phyloP scores from a whole-genome alignment of 2,888 invertebrate species.

The Proisotoma minuta region DNA sequence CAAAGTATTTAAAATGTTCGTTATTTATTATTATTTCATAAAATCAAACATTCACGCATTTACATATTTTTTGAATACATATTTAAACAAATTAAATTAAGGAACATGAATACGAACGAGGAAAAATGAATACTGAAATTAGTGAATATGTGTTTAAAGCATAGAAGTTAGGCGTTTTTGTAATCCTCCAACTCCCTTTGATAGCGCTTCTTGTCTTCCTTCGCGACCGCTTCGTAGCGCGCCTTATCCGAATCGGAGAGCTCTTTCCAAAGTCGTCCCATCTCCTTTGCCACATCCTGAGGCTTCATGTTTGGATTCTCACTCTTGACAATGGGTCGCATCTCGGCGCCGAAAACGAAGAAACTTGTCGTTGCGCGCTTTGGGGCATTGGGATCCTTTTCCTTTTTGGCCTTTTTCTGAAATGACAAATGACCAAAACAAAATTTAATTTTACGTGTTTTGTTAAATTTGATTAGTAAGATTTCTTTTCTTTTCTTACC shows the following conservation, averaged over 20 bases:
- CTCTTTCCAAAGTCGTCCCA: constrained; percentile 8
- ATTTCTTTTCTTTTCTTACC: not conserved
- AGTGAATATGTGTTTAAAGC: too few relatives aligned
- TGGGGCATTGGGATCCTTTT: not conserved
- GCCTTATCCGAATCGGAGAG: constrained; percentile 1
- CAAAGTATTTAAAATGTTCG: too few relatives aligned
- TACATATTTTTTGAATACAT: not conserved
- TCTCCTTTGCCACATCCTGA: not conserved
- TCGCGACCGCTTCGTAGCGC: not conserved
- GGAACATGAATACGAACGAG: not conserved
- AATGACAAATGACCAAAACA: too few relatives aligned
- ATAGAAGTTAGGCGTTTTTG: not conserved
- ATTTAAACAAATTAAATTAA: not conserved
- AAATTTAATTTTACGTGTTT: too few relatives aligned
- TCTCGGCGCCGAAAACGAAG: not conserved
- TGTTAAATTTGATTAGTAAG: too few relatives aligned
- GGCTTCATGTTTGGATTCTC: not conserved
- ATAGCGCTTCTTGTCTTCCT: constrained; percentile 5
- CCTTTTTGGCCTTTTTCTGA: not conserved
- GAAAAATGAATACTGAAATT: too few relatives aligned
- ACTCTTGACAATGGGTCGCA: constrained; percentile 2
- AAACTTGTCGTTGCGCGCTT: not conserved
- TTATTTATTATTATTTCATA: too few relatives aligned
- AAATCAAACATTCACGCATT: not conserved
- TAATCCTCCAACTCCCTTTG: constrained; percentile 5